Percentiles rank a stretch among this genome's conserved stretches.
Conservation (phyloP, 2,113 vertebrate species). For the Hylia prasina region DNA sequence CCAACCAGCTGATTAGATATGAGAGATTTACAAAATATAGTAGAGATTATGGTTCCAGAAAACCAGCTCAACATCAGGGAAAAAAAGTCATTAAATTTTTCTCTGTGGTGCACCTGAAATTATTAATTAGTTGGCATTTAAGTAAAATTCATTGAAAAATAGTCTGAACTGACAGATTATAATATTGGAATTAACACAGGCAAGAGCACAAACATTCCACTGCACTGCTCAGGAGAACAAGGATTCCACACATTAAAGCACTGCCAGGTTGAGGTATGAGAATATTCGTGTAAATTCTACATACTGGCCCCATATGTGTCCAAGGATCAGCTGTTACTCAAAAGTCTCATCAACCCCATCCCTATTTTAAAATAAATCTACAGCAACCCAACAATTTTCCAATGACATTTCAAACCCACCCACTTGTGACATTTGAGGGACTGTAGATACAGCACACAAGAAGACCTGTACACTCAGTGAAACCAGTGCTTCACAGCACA, state of each 20-base stretch:
- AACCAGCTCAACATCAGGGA: background rate
- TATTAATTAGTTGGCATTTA: constrained; percentile 61
- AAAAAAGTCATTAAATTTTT: background rate
- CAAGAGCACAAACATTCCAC: background rate
- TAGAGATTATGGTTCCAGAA: constrained; percentile 20
- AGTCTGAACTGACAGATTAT: background rate
- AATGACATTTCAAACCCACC: no score
- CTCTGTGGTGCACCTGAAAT: constrained; percentile 51
- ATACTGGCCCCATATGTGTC: fast-evolving
- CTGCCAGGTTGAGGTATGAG: background rate
- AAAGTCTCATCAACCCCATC: background rate
- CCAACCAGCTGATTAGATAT: constrained; percentile 17
- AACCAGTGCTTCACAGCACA: background rate
- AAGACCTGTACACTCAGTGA: background rate
- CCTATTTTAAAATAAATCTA: no score
- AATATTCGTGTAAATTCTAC: background rate
- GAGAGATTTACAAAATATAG: constrained; percentile 2
- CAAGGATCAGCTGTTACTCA: background rate
- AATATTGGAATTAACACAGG: background rate
- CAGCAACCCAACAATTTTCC: background rate
- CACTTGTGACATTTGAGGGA: background rate
- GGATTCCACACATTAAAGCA: background rate
- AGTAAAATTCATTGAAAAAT: constrained; percentile 18
- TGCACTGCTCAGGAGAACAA: background rate
- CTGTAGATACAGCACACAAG: fast-evolving